Evolutionary conservation across 1,140 invertebrate species (phyloP).

Genomic region (Drosophila arizonae): DNA sequence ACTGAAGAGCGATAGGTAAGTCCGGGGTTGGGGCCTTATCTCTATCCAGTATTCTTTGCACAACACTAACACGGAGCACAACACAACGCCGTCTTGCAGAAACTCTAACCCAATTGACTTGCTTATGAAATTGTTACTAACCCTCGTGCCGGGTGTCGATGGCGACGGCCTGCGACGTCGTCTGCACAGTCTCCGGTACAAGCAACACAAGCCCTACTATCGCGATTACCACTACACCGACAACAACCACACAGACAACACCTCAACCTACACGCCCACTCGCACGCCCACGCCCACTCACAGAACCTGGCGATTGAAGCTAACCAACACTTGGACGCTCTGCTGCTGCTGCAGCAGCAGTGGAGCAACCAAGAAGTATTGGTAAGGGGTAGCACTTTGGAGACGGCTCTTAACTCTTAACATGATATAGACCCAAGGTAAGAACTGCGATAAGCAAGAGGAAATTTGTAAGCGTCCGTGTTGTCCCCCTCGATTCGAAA

Average conservation of each 20-base stretch:
- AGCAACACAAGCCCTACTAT: slow-evolving; percentile 51
- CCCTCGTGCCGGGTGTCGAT: slow-evolving; percentile 55
- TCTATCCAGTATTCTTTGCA: neutral
- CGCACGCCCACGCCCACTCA: slow-evolving; percentile 2
- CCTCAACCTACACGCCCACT: neutral
- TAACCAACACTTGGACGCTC: slow-evolving; percentile 53
- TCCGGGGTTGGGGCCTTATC: slow-evolving; percentile 10
- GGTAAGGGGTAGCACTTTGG: slow-evolving; percentile 50
- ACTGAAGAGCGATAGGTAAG: slow-evolving; percentile 70
- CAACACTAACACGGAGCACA: slow-evolving; percentile 58
- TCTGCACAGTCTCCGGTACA: slow-evolving; percentile 22
- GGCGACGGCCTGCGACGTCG: slow-evolving; percentile 35
- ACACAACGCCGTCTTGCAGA: slow-evolving; percentile 62
- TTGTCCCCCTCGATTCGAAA: neutral
- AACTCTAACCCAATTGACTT: slow-evolving; percentile 69
- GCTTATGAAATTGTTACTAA: slow-evolving; percentile 82
- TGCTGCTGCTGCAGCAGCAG: slow-evolving; percentile 64
- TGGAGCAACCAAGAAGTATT: slow-evolving; percentile 55
- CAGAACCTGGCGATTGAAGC: slow-evolving; percentile 22
- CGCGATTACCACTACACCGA: slow-evolving; percentile 71
- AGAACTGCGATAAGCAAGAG: slow-evolving; percentile 22
- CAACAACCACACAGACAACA: slow-evolving; percentile 23
- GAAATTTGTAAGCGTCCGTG: slow-evolving; percentile 13
- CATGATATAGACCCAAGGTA: slow-evolving; percentile 73
- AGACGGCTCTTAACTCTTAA: slow-evolving; percentile 36